Evolutionary conservation across 2,113 vertebrate genomes (phyloP), one percentile per base, ranked within the genome.

Genomic region (Callocephalon fimbriatum): DNA sequence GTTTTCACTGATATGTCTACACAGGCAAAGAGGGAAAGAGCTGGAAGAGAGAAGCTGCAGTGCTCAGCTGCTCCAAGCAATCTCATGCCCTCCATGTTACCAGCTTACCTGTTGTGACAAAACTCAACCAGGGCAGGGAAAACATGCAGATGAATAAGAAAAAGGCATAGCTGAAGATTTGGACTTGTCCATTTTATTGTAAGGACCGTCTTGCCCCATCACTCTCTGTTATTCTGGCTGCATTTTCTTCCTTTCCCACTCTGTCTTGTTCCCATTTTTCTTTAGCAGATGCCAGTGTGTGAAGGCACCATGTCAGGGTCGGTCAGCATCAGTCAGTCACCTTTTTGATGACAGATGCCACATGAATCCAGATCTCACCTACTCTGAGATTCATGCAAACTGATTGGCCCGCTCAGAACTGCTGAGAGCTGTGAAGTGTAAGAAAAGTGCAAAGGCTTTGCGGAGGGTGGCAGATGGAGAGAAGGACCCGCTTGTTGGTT

Each of bases 391-490:
- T 87, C 31, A 1, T 9, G 31, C 25, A 45, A 37, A 68, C 31
- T 12, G 26, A 87, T 63, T 0, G 21, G 40, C 56, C 91, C 40
- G 21, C 58, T 59, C 31, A 53, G 48, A 76, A 92, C 70, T 87
- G n/a, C 73, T 31, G 74, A 56, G 87, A 81, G 38, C 56, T 76
- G 40, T 4, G 85, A 93, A 66, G 50, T 86, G 75, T 37, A 83
- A 83, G 45, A 18, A 12, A 83, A 74, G 54, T 37, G 86, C 45
- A 84, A 77, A 90, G 74, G 71, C 74, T 68, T 72, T 47, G 19
- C 26, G 22, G 14, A 90, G 20, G 67, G 12, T 59, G 51, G 54
- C 92, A 97, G 92, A 95, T 96, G 93, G 92, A 93, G 66, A 72
- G 58, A 86, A 82, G 59, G 78, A 82, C 82, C 42, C 0, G 2